These are phyloP conservation scores for Sylvicola cinctus DNA, from an alignment of 2,888 invertebrate genomes.

Conservation along the genomic window DNA sequence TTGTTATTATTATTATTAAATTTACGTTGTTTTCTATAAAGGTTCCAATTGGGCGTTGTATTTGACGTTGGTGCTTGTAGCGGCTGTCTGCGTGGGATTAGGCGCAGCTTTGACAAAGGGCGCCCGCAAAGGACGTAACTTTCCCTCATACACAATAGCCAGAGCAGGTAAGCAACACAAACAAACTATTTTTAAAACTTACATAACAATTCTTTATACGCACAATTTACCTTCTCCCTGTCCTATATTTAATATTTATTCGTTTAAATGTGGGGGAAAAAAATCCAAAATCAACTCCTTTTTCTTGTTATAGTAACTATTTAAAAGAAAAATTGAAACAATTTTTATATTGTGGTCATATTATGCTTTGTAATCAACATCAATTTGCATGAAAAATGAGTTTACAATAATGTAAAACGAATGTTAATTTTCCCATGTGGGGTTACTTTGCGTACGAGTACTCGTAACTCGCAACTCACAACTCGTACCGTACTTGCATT, in stretches of 20 bases:
- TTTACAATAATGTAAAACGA: no score
- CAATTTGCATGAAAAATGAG: no score
- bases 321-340: background rate
- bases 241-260: background rate
- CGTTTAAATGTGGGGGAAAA: no score
- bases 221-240: background rate
- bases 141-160: conserved; percentile 24
- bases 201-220: background rate
- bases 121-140: conserved; percentile 19
- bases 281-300: conserved; percentile 1
- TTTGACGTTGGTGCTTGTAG: conserved; percentile 22
- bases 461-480: no score
- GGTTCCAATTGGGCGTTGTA: conserved; percentile 26
- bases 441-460: no score
- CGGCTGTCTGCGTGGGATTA: conserved; percentile 20
- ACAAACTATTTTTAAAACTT: no score
- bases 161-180: conserved; percentile 17
- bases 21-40: conserved; percentile 8
- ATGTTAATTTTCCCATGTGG: no score
- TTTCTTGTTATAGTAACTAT: background rate
- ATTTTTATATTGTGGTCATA: no score
- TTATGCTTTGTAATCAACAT: no score
- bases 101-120: conserved; percentile 21
- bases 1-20: conserved; percentile 1
- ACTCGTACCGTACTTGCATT: no score